phyloP scores from a whole-genome alignment of 1,140 invertebrate genomes.

The Drosophila seguyi region DNA sequence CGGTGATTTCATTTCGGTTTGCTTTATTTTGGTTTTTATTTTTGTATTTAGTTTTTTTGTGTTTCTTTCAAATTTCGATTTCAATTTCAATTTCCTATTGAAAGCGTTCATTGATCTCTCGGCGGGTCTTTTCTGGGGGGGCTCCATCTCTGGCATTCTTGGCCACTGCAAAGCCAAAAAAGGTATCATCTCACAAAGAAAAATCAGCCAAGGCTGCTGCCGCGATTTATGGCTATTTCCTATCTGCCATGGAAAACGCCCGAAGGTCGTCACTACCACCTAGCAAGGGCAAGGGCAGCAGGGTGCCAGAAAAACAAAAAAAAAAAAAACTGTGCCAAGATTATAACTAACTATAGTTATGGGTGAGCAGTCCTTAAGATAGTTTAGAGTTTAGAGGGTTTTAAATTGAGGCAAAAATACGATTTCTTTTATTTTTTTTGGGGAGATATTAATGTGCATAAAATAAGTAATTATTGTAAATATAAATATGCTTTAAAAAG shows the following conservation, averaged over 20 bases:
- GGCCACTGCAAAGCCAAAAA: not conserved
- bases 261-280: not conserved
- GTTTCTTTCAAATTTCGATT: conserved; percentile 56
- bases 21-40: not conserved
- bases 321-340: conserved; percentile 12
- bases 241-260: conserved; percentile 23
- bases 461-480: too few species aligned
- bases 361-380: too few species aligned
- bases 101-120: conserved; percentile 75
- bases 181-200: conserved; percentile 24
- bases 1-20: conserved; percentile 42
- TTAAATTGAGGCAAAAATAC: too few species aligned
- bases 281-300: conserved; percentile 2
- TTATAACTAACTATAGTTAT: too few species aligned
- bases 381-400: too few species aligned
- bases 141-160: conserved; percentile 22
- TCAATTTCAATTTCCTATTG: conserved; percentile 76
- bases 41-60: not conserved
- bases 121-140: not conserved
- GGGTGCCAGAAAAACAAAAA: not conserved
- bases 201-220: conserved; percentile 50
- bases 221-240: conserved; percentile 32
- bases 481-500: too few species aligned
- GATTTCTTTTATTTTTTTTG: too few species aligned
- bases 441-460: too few species aligned